A percentile compares a stretch with the other conserved stretches of the same genome.
These are phyloP conservation scores for Corbicula japonica DNA, from an alignment of 2,888 invertebrate species.

Conservation along the genomic window DNA sequence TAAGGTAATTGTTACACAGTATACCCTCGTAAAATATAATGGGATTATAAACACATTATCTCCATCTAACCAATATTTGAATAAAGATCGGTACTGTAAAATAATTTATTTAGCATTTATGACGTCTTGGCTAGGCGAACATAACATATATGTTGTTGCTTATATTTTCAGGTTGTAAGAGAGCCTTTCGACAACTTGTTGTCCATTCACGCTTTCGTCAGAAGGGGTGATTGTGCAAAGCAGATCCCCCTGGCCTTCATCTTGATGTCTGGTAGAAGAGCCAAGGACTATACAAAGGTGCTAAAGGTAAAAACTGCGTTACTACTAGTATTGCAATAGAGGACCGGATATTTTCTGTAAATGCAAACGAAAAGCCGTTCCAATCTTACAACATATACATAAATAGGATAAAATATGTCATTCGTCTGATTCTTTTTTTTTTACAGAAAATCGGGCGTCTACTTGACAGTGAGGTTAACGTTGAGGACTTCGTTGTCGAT, in stretches of 20 bases:
- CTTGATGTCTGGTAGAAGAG: slow-evolving; percentile 2
- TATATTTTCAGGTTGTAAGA: slow-evolving; percentile 6
- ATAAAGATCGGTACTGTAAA: no score
- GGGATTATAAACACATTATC: no score
- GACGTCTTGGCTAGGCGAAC: no score
- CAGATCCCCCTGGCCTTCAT: slow-evolving; percentile 1
- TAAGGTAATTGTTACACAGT: no score
- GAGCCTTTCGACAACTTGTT: slow-evolving; percentile 3
- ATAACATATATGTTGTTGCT: background rate
- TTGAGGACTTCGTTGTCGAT: slow-evolving; percentile 11
- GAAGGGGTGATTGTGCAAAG: background rate
- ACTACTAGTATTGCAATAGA: background rate
- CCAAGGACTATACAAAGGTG: background rate
- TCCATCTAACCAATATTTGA: no score
- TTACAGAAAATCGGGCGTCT: background rate
- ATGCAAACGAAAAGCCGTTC: no score
- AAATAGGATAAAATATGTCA: no score
- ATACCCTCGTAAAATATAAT: no score
- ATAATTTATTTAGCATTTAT: no score
- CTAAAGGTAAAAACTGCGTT: background rate
- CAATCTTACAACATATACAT: no score
- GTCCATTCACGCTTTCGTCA: slow-evolving; percentile 12
- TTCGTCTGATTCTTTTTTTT: no score
- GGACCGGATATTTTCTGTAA: background rate
- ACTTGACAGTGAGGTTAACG: background rate